phyloP scores from a whole-genome alignment of 1,140 invertebrate genomes.

The Monomorium pharaonis region DNA sequence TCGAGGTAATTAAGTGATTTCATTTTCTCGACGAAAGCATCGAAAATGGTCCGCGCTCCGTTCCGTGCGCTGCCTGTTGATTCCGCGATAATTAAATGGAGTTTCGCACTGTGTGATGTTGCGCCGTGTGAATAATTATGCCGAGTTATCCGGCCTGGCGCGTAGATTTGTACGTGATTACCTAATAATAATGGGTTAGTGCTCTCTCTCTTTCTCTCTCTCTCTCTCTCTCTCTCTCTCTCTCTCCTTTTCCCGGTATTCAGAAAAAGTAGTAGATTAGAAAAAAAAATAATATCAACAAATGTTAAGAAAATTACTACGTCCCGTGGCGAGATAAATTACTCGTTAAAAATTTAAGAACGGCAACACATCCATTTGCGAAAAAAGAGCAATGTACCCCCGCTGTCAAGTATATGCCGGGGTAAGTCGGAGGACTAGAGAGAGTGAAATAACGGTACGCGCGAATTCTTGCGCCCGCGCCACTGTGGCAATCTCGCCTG shows the following conservation, averaged over 20 bases:
- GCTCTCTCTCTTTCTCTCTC: too few species aligned
- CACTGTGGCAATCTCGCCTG: conserved; percentile 61
- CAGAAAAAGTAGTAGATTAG: neutral
- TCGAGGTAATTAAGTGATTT: conserved; percentile 55
- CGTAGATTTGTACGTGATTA: conserved; percentile 8
- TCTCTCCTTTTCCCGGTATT: too few species aligned
- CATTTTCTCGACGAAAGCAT: conserved; percentile 59
- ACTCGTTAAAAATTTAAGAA: neutral
- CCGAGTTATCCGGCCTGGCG: conserved; percentile 20
- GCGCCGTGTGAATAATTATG: conserved; percentile 51
- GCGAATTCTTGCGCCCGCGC: conserved; percentile 40
- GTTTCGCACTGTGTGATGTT: conserved; percentile 43
- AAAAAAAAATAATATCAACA: neutral
- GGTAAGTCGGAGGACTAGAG: neutral
- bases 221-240: too few species aligned
- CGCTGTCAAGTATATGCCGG: neutral
- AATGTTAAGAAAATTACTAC: neutral
- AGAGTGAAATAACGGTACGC: neutral
- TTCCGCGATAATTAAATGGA: conserved; percentile 57
- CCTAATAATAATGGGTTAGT: conserved; percentile 7
- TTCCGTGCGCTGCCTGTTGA: conserved; percentile 50
- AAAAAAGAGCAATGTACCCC: neutral
- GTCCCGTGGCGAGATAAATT: neutral
- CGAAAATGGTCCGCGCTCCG: conserved; percentile 49
- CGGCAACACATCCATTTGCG: too few species aligned